These are phyloP conservation scores for Rhinichthys osculus DNA, from an alignment of 2,797 vertebrate genomes.

Conservation along the genomic window DNA sequence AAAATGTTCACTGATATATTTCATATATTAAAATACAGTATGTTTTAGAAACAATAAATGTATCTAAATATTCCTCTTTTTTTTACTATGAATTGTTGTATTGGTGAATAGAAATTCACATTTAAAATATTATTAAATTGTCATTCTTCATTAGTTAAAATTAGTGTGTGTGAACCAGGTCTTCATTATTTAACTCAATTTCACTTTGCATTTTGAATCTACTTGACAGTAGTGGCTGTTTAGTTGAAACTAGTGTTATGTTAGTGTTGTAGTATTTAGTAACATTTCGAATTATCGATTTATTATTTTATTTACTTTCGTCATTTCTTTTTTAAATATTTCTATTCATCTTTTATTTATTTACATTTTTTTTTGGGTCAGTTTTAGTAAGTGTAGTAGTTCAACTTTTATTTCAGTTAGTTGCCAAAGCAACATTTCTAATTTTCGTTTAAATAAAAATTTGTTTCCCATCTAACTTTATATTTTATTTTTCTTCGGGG, in stretches of 20 bases:
- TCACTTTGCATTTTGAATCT: background rate
- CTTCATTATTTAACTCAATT: background rate
- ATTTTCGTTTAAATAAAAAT: background rate
- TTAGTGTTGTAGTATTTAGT: background rate
- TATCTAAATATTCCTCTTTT: too few species aligned
- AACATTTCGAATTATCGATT: background rate
- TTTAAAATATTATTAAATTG: background rate
- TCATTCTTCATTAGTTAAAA: background rate
- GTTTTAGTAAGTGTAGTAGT: background rate
- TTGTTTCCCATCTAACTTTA: background rate
- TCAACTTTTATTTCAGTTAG: background rate
- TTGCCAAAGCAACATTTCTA: background rate
- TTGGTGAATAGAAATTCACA: background rate
- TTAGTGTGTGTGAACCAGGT: background rate
- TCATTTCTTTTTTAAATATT: background rate
- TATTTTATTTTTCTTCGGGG: background rate
- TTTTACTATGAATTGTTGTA: background rate
- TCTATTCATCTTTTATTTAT: background rate
- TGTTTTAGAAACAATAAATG: too few species aligned
- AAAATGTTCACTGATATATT: too few species aligned
- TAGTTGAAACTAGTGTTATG: background rate
- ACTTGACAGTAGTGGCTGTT: background rate
- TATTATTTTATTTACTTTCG: background rate
- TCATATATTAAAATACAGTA: too few species aligned
- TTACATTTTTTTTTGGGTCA: fast-evolving